A percentile compares a stretch with the other conserved stretches of the same genome.
phyloP scores from a whole-genome alignment of 2,113 vertebrate genomes.

The Macquaria australasica region DNA sequence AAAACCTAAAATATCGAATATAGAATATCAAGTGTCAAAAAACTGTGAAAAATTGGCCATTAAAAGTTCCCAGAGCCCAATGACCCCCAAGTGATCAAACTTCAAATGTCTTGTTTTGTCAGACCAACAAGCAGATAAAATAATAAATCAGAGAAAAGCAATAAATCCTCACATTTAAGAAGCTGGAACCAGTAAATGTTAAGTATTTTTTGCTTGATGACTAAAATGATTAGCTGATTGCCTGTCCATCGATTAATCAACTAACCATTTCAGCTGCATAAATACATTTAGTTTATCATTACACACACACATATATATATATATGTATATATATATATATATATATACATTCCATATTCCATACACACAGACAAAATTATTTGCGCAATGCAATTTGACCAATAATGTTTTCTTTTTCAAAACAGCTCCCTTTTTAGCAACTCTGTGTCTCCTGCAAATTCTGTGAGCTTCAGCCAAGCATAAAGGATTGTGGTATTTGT shows the following conservation, averaged over 20 bases:
- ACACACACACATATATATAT: neutral
- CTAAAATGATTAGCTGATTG: neutral
- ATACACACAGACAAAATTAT: neutral
- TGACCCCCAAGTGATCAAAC: neutral
- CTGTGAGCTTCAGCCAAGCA: conserved; percentile 52
- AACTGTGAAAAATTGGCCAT: neutral
- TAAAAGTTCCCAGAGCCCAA: neutral
- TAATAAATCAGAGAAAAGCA: neutral
- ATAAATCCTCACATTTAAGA: neutral
- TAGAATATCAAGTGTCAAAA: neutral
- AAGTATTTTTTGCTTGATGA: neutral
- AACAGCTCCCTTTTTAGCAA: conserved; percentile 1
- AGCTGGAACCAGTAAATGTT: neutral
- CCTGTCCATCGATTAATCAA: neutral
- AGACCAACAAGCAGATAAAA: neutral
- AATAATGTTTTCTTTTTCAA: neutral
- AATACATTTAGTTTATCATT: neutral
- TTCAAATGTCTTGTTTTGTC: neutral
- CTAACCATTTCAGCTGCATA: neutral
- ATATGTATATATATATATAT: neutral
- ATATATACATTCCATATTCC: no score
- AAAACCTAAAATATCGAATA: neutral
- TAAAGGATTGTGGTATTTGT: conserved; percentile 57
- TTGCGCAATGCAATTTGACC: neutral
- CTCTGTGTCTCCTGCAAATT: conserved; percentile 24